Evolutionary conservation across 2,113 vertebrate genomes (phyloP).

Genomic region (Taxidea taxus): DNA sequence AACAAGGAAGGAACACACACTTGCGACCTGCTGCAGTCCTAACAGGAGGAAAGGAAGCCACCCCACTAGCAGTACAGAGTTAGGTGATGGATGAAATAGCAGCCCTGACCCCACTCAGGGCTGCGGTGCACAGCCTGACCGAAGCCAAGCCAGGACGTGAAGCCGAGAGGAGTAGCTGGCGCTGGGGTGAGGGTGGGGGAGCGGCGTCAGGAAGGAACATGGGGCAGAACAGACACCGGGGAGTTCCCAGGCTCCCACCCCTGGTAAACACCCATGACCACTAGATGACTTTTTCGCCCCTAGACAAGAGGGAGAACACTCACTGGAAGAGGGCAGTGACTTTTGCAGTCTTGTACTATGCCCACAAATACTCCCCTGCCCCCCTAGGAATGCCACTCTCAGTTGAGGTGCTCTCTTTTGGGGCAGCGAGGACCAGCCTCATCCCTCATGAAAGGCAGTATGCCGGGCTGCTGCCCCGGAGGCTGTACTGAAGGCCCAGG

Average conservation of each 20-base stretch:
- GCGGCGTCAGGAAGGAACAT: not conserved
- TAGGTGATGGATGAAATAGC: not conserved
- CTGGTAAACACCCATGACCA: too few relatives aligned
- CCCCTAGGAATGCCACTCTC: too few relatives aligned
- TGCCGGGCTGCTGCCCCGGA: not conserved
- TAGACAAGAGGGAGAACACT: not conserved
- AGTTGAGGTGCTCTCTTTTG: not conserved
- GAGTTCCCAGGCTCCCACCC: too few relatives aligned
- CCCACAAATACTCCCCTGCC: not conserved
- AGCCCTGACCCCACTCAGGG: not conserved
- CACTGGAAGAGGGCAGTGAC: not conserved
- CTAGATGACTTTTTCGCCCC: not conserved
- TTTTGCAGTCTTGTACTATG: not conserved
- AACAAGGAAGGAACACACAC: not conserved
- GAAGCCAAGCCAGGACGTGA: not conserved
- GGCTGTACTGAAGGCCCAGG: rapidly evolving
- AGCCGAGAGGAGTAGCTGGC: not conserved
- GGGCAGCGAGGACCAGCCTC: not conserved
- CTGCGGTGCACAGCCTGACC: rapidly evolving
- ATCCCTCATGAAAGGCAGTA: rapidly evolving
- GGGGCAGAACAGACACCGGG: not conserved
- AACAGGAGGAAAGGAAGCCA: not conserved
- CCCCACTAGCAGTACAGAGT: not conserved
- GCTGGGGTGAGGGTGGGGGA: not conserved
- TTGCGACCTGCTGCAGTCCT: not conserved